Base-by-base conservation (phyloP, 64 coral and sea anemone species). In the Cladopsammia gracilis region DNA sequence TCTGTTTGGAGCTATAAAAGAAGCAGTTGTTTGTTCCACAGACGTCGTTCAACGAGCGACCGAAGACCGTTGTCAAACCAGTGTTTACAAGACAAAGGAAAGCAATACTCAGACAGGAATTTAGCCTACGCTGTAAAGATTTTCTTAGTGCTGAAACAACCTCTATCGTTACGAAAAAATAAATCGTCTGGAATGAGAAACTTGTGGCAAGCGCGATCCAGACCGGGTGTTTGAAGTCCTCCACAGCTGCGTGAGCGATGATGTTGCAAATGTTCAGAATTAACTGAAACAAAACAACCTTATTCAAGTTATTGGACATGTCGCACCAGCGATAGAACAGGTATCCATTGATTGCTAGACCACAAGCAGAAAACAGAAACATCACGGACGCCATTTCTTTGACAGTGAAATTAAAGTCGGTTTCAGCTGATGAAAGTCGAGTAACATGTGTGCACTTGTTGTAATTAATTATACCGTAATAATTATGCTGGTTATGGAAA, bases 21-120 rank as follows among this genome's bases (percentile, higher is more conserved):
- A 80, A 80, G 25, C 77, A 80, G 25, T 61, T 80, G 54, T 61
- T 43, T 11, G 6, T 46, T 20, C 54, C 77, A 61, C 77, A 80
- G 6, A 80, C 2, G 14, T 80, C 54, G 6, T 61, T 34, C 34
- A 34, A 80, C 25, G 20, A 25, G 15, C 54, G 22, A 5, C 77
- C 77, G 25, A 61, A 80, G 54, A 45, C 5, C 23, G 14, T 25
- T 13, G 25, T 14, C 24, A 80, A 15, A 7, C 54, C 57, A 4
- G 12, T 19, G 2, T 13, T 19, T 3, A 80, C 13, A 2, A 80
- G 7, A 13, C n/a, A 2, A 5, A 80, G 16, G 61, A 19, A 25
- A 20, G 2, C 24, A 23, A 80, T 80, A 45, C 0, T 34, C 25
- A 80, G 11, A 23, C 18, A 43, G 10, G 77, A 80, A 25, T 80